A percentile compares a stretch with the other conserved stretches of the same genome.
Evolutionary conservation across 2,888 invertebrate genomes (phyloP).

Genomic region (Sarcophaga carnaria): DNA sequence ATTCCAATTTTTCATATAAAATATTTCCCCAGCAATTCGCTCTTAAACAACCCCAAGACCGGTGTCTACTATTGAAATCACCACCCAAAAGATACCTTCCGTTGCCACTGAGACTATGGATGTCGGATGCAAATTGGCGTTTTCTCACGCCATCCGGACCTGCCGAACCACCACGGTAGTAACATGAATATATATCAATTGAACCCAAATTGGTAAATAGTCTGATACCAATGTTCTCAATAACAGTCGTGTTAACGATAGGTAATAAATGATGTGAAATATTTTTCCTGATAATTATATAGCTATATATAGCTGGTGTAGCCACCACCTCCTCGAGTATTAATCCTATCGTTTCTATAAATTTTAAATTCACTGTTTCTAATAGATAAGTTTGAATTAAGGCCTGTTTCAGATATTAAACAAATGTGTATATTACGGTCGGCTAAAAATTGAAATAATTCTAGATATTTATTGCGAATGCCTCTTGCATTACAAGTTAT

Average conservation of each 20-base stretch:
- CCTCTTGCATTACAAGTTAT: not conserved
- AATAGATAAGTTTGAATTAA: too few species aligned
- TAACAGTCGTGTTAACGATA: not conserved
- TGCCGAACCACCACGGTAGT: too few species aligned
- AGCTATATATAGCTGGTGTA: not conserved
- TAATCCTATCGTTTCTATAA: not conserved
- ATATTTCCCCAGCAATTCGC: too few species aligned
- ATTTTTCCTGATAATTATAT: constrained; percentile 4
- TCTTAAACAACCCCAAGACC: not conserved
- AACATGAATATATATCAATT: too few species aligned
- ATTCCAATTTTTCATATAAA: not conserved
- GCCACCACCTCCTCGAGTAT: constrained; percentile 1
- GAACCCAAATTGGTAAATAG: not conserved
- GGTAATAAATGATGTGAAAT: not conserved
- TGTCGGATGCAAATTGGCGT: not conserved
- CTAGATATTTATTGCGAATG: not conserved
- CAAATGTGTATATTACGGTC: too few species aligned
- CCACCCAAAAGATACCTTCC: not conserved
- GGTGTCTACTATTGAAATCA: constrained; percentile 3
- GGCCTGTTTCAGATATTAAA: too few species aligned
- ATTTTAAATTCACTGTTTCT: not conserved
- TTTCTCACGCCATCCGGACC: not conserved
- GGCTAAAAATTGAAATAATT: too few species aligned
- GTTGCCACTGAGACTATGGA: not conserved
- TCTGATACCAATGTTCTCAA: constrained; percentile 19